A percentile compares a stretch with the other conserved stretches of the same genome.
phyloP scores from a whole-genome alignment of 2,113 vertebrate species.

The Sinocyclocheilus rhinocerous region DNA sequence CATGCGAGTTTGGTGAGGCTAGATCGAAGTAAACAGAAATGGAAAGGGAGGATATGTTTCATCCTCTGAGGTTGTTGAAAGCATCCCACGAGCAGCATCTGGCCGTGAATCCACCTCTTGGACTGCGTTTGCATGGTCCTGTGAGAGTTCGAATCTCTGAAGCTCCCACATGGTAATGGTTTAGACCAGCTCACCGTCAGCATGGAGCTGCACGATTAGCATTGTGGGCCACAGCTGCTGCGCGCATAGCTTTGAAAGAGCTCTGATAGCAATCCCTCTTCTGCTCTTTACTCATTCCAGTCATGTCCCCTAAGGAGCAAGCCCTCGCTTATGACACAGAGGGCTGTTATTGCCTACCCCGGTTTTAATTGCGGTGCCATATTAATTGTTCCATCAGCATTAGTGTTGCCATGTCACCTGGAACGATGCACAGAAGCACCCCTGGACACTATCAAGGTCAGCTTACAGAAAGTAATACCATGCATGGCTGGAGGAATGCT shows the following conservation, averaged over 20 bases:
- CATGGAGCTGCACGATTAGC: conserved; percentile 62
- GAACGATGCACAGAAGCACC: conserved; percentile 58
- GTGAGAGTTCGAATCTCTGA: conserved; percentile 68
- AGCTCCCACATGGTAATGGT: conserved; percentile 69
- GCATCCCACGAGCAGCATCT: conserved; percentile 73
- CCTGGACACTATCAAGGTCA: conserved; percentile 71
- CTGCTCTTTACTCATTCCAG: conserved; percentile 48
- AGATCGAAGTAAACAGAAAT: conserved; percentile 28
- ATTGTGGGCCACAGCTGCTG: conserved; percentile 58
- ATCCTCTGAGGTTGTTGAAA: conserved; percentile 66
- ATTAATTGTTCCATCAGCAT: conserved; percentile 64
- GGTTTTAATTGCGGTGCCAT: conserved; percentile 60
- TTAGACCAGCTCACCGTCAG: conserved; percentile 64
- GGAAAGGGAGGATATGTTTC: conserved; percentile 66
- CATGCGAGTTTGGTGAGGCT: conserved; percentile 15
- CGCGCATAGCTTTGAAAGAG: conserved; percentile 54
- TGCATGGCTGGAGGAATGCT: conserved; percentile 67
- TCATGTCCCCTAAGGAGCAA: conserved; percentile 45
- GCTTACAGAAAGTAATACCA: conserved; percentile 70
- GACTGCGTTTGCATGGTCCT: conserved; percentile 73
- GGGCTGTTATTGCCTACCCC: conserved; percentile 41
- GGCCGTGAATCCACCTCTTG: conserved; percentile 72
- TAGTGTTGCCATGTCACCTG: conserved; percentile 65
- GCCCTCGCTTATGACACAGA: conserved; percentile 43
- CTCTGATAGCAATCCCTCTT: conserved; percentile 44